Evolutionary conservation across 2,888 invertebrate genomes (phyloP), one percentile per base, ranked within the genome.

Genomic region (Cheiracanthium punctorium): DNA sequence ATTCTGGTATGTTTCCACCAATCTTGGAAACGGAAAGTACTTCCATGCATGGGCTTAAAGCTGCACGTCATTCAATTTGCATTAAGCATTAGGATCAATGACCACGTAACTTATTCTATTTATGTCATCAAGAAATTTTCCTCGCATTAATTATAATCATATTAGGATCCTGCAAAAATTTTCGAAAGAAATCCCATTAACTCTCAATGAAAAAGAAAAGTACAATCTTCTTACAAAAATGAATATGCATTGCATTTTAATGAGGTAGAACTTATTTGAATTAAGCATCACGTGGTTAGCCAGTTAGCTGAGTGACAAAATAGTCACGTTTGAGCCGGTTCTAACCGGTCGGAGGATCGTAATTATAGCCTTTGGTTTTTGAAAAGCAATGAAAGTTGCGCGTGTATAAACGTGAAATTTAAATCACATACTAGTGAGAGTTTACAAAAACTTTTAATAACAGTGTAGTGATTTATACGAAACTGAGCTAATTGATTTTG

Each of bases 41-140:
- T n/a, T n/a, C n/a, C n/a, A n/a, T n/a, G n/a, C n/a, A n/a, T n/a
- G n/a, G n/a, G n/a, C n/a, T n/a, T n/a, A n/a, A n/a, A n/a, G n/a
- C n/a, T n/a, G n/a, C n/a, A n/a, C n/a, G n/a, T n/a, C n/a, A n/a
- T n/a, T n/a, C n/a, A n/a, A n/a, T n/a, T n/a, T n/a, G n/a, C n/a
- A n/a, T n/a, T n/a, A n/a, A n/a, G n/a, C n/a, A n/a, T n/a, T 17
- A 48, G 48, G 48, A 48, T 48, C 48, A 48, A 48, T 48, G 48
- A 48, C 48, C 48, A 48, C 17, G 8, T 37, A 37, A 37, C 12
- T 37, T 48, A 48, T 48, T 5, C 48, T 48, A 17, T 17, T 48
- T 10, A 10, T 17, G 17, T 48, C 17, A 2, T 17, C 48, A 12
- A 17, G n/a, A n/a, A n/a, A n/a, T n/a, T n/a, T n/a, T n/a, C 17